These are phyloP conservation scores for Hirtodrosophila cameraria DNA, from an alignment of 2,888 invertebrate species.

Conservation along the genomic window DNA sequence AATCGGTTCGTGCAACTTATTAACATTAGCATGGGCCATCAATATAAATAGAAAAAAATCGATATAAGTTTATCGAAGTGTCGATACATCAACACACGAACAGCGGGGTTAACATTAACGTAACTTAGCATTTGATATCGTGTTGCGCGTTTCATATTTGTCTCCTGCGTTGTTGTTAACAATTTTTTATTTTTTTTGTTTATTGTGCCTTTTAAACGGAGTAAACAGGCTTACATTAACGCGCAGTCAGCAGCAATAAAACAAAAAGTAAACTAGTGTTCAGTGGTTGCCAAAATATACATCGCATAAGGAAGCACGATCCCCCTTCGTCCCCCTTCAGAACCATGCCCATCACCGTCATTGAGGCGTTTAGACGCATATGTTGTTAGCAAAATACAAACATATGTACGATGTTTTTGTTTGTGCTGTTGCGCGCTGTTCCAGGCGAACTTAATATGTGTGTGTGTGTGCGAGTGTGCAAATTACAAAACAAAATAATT, in stretches of 20 bases:
- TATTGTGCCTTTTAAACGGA: conserved; percentile 38
- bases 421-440: conserved; percentile 45
- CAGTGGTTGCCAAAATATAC: neutral
- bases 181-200: conserved; percentile 54
- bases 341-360: conserved; percentile 6
- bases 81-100: neutral
- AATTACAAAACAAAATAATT: conserved; percentile 39
- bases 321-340: conserved; percentile 9
- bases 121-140: conserved; percentile 36
- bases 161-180: conserved; percentile 39
- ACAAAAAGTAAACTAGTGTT: conserved; percentile 19
- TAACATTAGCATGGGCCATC: neutral
- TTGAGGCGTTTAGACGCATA: conserved; percentile 24
- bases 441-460: conserved; percentile 32
- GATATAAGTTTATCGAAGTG: conserved; percentile 17
- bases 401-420: conserved; percentile 54
- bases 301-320: conserved; percentile 29
- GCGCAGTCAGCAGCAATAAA: conserved; percentile 17
- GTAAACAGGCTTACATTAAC: conserved; percentile 6
- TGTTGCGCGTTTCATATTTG: conserved; percentile 42
- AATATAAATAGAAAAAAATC: neutral
- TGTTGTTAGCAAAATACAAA: no score
- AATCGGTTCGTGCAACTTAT: no score
- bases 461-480: conserved; percentile 11
- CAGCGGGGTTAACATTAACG: conserved; percentile 19